Conservation (phyloP, 1,140 invertebrate species). For the Achroia grisella region DNA sequence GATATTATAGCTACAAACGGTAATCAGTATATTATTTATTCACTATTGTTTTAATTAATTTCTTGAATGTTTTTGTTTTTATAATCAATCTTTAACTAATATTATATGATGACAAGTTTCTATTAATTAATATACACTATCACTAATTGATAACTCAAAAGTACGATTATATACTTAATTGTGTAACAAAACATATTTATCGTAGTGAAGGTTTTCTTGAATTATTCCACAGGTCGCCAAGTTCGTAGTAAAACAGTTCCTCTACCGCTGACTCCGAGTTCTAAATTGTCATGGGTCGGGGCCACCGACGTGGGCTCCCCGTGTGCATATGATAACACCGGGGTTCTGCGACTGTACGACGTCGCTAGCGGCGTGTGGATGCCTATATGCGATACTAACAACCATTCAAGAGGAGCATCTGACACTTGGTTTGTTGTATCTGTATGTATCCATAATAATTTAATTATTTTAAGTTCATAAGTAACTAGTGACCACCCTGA, state of each 20-base stretch:
- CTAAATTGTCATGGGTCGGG: slow-evolving; percentile 87
- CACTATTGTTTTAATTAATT: no score
- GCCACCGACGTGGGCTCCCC: slow-evolving; percentile 86
- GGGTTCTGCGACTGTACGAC: slow-evolving; percentile 79
- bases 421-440: slow-evolving; percentile 66
- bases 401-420: slow-evolving; percentile 75
- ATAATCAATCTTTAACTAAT: no score
- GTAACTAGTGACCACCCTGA: no score
- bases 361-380: slow-evolving; percentile 82
- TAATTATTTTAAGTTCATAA: background rate
- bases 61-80: no score
- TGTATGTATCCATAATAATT: no score
- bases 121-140: no score
- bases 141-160: no score
- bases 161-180: no score
- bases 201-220: no score
- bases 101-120: no score
- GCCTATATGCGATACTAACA: slow-evolving; percentile 82
- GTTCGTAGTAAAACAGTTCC: slow-evolving; percentile 72
- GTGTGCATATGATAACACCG: slow-evolving; percentile 79
- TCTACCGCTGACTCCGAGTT: slow-evolving; percentile 81
- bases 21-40: slow-evolving; percentile 9
- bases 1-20: slow-evolving; percentile 59
- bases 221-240: slow-evolving; percentile 31
- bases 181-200: no score